Percentiles rank a stretch among this genome's conserved stretches.
Evolutionary conservation across 2,113 vertebrate genomes (phyloP).

Genomic region (Caranx melampygus): DNA sequence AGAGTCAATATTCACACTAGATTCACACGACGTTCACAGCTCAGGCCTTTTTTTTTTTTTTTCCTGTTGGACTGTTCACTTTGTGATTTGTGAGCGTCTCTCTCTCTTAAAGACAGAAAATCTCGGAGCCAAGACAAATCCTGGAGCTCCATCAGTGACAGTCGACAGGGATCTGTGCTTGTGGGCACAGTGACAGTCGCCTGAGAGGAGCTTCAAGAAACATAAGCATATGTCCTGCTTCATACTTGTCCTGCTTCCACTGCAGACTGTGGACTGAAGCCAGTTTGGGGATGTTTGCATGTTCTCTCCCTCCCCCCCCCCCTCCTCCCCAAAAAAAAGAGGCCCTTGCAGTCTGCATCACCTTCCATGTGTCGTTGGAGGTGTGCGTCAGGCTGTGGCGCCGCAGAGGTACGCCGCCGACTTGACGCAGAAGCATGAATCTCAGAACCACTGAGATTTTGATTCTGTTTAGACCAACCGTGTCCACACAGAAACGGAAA

Average conservation of each 20-base stretch:
- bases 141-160: conserved; percentile 64
- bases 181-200: conserved; percentile 69
- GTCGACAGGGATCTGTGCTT: conserved; percentile 65
- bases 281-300: conserved; percentile 48
- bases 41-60: neutral
- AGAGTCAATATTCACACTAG: conserved; percentile 45
- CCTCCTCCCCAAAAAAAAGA: too few relatives aligned
- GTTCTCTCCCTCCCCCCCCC: neutral
- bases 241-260: conserved; percentile 64
- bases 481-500: too few relatives aligned
- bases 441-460: too few relatives aligned
- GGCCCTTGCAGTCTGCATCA: too few relatives aligned
- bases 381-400: too few relatives aligned
- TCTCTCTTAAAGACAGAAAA: conserved; percentile 61
- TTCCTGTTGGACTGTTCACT: conserved; percentile 28
- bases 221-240: conserved; percentile 73
- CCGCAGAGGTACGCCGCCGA: too few relatives aligned
- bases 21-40: conserved; percentile 55
- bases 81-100: conserved; percentile 46
- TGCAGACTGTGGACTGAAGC: conserved; percentile 47
- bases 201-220: conserved; percentile 59
- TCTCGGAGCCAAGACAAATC: conserved; percentile 68
- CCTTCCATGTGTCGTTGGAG: too few relatives aligned
- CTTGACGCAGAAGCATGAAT: too few relatives aligned
- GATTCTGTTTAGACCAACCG: too few relatives aligned